Percentiles rank a stretch among this genome's conserved stretches.
These are phyloP conservation scores for Hiodon tergisus DNA, from an alignment of 2,113 vertebrate genomes.

Conservation along the genomic window DNA sequence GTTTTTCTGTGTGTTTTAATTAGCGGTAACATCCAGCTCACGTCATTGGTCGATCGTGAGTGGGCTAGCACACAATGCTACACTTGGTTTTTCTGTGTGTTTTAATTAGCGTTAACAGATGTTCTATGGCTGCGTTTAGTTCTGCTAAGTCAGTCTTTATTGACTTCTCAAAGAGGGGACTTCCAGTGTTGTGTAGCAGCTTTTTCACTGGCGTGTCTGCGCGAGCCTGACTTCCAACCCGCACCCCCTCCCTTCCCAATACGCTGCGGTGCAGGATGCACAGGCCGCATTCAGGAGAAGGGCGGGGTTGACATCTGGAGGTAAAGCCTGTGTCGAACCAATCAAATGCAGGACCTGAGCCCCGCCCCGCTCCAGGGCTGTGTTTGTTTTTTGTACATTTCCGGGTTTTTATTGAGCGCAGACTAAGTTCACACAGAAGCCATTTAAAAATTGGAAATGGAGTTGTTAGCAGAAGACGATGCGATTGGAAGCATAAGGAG, in stretches of 20 bases:
- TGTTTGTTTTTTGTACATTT: too few relatives aligned
- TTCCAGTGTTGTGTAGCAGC: background rate
- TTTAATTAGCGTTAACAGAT: background rate
- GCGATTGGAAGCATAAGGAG: too few relatives aligned
- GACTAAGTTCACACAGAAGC: too few relatives aligned
- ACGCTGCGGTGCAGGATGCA: background rate
- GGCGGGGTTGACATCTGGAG: background rate
- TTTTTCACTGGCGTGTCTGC: background rate
- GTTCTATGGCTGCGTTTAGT: background rate
- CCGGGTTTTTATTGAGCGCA: too few relatives aligned
- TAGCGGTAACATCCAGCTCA: background rate
- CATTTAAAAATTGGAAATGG: too few relatives aligned
- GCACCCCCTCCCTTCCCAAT: background rate
- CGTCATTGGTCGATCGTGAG: too few relatives aligned
- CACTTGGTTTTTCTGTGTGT: background rate
- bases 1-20: background rate
- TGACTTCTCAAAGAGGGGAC: background rate
- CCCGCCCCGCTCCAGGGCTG: too few relatives aligned
- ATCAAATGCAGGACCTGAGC: background rate
- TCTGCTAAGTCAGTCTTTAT: background rate
- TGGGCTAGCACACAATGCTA: too few relatives aligned
- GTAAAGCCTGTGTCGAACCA: background rate
- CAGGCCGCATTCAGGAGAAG: slow-evolving; percentile 1
- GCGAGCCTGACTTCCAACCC: background rate
- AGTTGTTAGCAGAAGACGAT: too few relatives aligned